Conservation (phyloP, 2,888 invertebrate genomes). For the Acrobasis consociella region DNA sequence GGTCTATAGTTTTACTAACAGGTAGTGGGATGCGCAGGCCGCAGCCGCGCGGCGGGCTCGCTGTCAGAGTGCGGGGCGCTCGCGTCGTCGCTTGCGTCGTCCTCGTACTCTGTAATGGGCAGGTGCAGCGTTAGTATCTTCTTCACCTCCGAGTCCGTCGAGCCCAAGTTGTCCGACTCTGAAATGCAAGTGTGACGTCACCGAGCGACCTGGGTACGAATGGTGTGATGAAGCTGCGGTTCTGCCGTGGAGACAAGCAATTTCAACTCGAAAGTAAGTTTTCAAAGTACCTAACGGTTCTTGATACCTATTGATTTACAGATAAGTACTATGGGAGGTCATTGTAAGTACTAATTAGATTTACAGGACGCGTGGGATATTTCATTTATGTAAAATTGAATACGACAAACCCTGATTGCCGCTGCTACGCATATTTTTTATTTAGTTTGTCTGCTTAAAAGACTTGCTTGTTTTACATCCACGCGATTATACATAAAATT, state of each 20-base stretch:
- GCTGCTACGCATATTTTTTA: no score
- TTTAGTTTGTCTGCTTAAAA: no score
- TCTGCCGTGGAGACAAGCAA: constrained; percentile 35
- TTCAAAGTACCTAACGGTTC: not conserved
- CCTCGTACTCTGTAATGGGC: constrained; percentile 97
- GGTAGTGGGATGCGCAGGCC: constrained; percentile 67
- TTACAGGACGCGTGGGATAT: no score
- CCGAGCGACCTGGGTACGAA: constrained; percentile 13
- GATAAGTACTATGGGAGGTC: no score
- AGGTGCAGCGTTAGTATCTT: constrained; percentile 96
- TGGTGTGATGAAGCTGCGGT: constrained; percentile 43
- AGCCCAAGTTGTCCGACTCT: constrained; percentile 97
- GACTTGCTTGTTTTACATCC: no score
- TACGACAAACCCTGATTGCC: no score
- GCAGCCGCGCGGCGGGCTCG: constrained; percentile 66
- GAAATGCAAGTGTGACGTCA: constrained; percentile 58
- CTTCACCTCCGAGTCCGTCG: constrained; percentile 97
- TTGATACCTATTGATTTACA: no score
- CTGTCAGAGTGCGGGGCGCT: constrained; percentile 83
- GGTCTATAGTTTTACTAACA: constrained; percentile 50
- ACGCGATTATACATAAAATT: constrained; percentile 14
- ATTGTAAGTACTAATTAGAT: no score
- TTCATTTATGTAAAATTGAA: not conserved
- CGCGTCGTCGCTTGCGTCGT: constrained; percentile 87
- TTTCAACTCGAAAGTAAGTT: not conserved